Base-by-base conservation (phyloP, 2,888 invertebrate genomes). In the Amphipyra berbera region DNA sequence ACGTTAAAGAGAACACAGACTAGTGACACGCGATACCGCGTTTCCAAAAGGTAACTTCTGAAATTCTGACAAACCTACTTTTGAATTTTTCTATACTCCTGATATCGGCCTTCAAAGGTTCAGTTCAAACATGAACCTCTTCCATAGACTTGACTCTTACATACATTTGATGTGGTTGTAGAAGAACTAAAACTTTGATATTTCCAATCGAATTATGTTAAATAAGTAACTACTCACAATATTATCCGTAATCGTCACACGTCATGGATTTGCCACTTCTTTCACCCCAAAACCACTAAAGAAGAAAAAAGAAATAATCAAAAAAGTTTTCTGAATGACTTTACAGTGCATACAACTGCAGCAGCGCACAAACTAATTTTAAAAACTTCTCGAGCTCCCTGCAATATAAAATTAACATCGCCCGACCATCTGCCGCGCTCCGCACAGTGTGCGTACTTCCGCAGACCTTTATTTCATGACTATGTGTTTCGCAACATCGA, bases 381-480 rank as follows among this genome's bases (percentile, higher is more conserved):
- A 73, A 72, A 73, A 69, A 55, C 21, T 67, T 47, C n/a, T 10
- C 40, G 38, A 40, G 67, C 30, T 50, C 53, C 12, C 33, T 54
- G 41, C 46, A 21, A 46, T 47, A 59, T 73, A 60, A 66, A 42
- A 69, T 55, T 69, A 60, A 66, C 68, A 59, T 60, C n/a, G 50
- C 35, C 14, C 37, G 41, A 30, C 38, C 42, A 58, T 55, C 68
- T 62, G 62, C 46, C 40, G 37, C 33, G 30, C 40, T 7, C n/a
- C 44, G 48, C 7, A n/a, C n/a, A 49, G 49, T 68, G 68, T 47
- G 61, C 45, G 9, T 21, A 35, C 68, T n/a, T 21, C 63, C 55
- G 6, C 42, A 41, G 42, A 49, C 58, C 58, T 64, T 74, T 65
- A 74, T 74, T 64, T 69, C 52, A 69, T 61, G 70, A 57, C 65